phyloP scores from a whole-genome alignment of 2,797 vertebrate species.

The Micromesistius poutassou region DNA sequence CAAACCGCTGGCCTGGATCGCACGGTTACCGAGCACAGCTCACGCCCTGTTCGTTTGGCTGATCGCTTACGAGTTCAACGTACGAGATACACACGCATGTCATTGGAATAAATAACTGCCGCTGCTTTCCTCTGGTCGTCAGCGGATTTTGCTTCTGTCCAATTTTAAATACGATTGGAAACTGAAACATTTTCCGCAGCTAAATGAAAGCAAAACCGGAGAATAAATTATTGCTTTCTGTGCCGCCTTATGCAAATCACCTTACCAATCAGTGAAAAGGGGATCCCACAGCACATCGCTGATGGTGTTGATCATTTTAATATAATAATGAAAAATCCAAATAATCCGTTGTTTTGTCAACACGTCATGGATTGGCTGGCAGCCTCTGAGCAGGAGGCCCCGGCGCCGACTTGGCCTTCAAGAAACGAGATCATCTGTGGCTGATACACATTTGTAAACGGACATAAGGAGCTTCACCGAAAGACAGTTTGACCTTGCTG shows the following conservation, averaged over 20 bases:
- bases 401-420: conserved; percentile 36
- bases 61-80: neutral
- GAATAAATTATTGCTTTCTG: neutral
- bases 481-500: conserved; percentile 63
- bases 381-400: neutral
- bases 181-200: neutral
- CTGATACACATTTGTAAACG: conserved; percentile 48
- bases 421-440: conserved; percentile 45
- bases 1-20: conserved; percentile 57
- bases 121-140: neutral
- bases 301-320: neutral
- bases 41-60: neutral
- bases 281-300: neutral
- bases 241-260: neutral
- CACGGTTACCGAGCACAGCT: neutral
- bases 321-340: neutral
- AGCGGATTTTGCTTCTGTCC: neutral
- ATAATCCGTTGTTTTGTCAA: conserved; percentile 39
- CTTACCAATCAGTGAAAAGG: neutral
- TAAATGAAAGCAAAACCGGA: neutral
- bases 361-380: conserved; percentile 22
- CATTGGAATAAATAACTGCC: neutral
- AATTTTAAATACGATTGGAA: neutral
- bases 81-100: neutral
- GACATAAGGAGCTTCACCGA: conserved; percentile 46